Evolutionary conservation across 2,888 invertebrate genomes (phyloP), one percentile per base, ranked within the genome.

Genomic region (Morpho deidamia): DNA sequence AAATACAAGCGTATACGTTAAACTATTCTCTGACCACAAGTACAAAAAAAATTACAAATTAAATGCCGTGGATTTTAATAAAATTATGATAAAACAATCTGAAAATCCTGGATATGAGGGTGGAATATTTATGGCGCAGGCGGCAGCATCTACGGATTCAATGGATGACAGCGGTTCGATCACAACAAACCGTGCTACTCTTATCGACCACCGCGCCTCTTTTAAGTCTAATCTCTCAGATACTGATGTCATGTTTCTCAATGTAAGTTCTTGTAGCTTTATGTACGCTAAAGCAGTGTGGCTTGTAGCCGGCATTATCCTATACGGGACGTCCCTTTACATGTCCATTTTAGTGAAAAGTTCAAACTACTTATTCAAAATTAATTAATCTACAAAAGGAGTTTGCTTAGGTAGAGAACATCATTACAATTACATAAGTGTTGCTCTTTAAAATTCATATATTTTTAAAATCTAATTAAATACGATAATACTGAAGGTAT

Each of bases 181-280:
- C 85, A 94, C 95, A 71, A 95, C 94, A 76, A 94, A 94, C 88
- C 93, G 95, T 68, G 92, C 92, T 70, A 91, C 92, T 72, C 93
- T 94, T 72, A 94, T 91, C 91, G 93, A 91, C 81, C 94, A 92
- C 83, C 93, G 93, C 82, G 93, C 92, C 79, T 94, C 92, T 80
- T 95, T 96, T 91, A 94, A 97, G 76, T 96, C 97, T 70, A 96
- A 97, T 68, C 95, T 97, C 73, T 98, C 97, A 69, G 98, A 98
- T 86, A 97, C 97, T 75, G 98, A 98, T 91, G 95, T 96, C 78
- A 95, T 96, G 88, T 93, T 95, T 79, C 93, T 95, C 83, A 95
- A 95, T 92, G 96, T 96, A 93, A 94, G 94, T 92, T 86, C 68
- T 80, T 70, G 23, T 40, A 12, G 52, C 53, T 62, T 56, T 38